phyloP scores from a whole-genome alignment of 30 jellyfish, hydroid and myxozoan species.

The Catostylus mosaicus region DNA sequence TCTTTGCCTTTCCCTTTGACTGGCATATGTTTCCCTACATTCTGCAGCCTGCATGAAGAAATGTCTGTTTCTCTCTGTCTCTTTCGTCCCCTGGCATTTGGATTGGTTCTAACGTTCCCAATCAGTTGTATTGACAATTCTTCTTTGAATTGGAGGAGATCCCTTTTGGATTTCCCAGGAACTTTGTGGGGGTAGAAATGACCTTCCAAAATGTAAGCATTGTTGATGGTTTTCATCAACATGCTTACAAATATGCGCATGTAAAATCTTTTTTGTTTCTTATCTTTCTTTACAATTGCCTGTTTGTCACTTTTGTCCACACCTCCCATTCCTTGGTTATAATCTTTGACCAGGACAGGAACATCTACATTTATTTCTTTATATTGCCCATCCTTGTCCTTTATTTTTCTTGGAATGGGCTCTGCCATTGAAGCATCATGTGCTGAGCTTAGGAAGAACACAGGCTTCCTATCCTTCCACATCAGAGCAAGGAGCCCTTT shows the following conservation, averaged over 20 bases:
- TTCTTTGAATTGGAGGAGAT: slow-evolving; percentile 34
- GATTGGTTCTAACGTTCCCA: slow-evolving; percentile 6
- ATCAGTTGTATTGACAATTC: slow-evolving; percentile 27
- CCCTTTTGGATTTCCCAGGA: slow-evolving; percentile 14
- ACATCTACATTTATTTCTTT: neutral
- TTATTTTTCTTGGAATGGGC: slow-evolving; percentile 8
- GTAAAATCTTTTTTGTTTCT: slow-evolving; percentile 24
- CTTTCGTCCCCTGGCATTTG: neutral
- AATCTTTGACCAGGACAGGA: slow-evolving; percentile 40
- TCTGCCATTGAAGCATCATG: neutral
- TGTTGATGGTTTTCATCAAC: slow-evolving; percentile 34
- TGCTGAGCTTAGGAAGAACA: neutral
- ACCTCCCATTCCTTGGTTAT: slow-evolving; percentile 23
- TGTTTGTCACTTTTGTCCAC: slow-evolving; percentile 19
- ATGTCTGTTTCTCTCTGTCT: slow-evolving; percentile 12
- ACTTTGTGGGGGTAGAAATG: slow-evolving; percentile 11
- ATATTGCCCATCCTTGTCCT: slow-evolving; percentile 34
- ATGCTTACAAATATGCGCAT: slow-evolving; percentile 13
- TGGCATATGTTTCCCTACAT: slow-evolving; percentile 49
- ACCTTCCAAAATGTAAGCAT: slow-evolving; percentile 42
- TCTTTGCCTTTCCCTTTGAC: slow-evolving; percentile 37
- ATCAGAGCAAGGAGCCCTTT: slow-evolving; percentile 12
- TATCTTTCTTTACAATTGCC: slow-evolving; percentile 18
- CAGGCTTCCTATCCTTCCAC: slow-evolving; percentile 25
- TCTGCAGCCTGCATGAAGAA: slow-evolving; percentile 8